Conservation (phyloP, 2,113 vertebrate genomes). For the Motacilla tschutschensis region DNA sequence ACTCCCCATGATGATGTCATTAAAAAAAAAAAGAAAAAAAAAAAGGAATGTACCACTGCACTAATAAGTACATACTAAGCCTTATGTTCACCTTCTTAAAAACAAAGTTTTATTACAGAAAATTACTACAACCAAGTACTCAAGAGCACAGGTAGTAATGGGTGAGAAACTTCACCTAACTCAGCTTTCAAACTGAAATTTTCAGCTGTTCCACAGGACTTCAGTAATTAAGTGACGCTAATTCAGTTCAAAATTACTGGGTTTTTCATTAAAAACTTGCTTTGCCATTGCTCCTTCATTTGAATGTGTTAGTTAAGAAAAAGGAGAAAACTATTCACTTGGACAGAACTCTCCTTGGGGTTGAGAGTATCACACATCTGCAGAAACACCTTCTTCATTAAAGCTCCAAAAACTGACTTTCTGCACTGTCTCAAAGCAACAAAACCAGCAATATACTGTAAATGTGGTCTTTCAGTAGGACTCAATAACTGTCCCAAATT, state of each 20-base stretch:
- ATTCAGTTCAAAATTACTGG: neutral
- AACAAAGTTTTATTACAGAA: neutral
- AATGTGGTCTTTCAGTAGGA: neutral
- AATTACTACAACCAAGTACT: neutral
- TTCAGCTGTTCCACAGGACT: neutral
- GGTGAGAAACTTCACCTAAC: neutral
- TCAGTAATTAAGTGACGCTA: neutral
- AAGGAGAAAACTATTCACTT: neutral
- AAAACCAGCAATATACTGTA: neutral
- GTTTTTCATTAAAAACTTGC: neutral
- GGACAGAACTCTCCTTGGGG: neutral
- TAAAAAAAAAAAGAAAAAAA: neutral
- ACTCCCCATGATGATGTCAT: neutral
- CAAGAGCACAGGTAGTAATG: neutral
- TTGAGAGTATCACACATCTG: neutral
- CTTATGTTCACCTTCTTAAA: neutral
- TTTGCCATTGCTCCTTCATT: neutral
- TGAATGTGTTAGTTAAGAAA: neutral
- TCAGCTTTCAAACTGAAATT: neutral
- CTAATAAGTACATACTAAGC: neutral
- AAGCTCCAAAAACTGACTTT: neutral
- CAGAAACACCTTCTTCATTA: neutral
- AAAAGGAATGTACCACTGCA: neutral
- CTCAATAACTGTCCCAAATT: neutral
- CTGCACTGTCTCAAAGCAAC: neutral